Conservation (phyloP, 30 jellyfish, hydroid and myxozoan species). For the Hydractinia echinata region DNA sequence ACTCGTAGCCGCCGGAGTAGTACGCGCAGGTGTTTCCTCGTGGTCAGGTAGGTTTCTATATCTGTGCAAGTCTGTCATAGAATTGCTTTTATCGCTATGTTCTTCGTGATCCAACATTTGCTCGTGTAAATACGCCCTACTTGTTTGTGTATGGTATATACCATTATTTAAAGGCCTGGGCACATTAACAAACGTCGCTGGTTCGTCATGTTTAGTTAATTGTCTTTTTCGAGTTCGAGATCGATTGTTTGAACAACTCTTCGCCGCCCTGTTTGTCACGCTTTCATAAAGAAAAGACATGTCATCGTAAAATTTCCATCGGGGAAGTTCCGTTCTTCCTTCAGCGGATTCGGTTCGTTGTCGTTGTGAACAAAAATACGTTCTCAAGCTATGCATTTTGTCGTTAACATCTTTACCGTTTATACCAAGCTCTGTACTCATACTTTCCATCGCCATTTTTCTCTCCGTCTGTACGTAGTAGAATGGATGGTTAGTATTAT, state of each 20-base stretch:
- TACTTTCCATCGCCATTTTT: constrained; percentile 54
- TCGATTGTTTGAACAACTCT: neutral
- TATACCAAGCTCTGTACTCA: constrained; percentile 43
- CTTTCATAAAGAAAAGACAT: constrained; percentile 52
- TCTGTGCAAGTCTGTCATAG: neutral
- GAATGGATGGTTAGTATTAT: constrained; percentile 52
- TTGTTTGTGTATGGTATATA: neutral
- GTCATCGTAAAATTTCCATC: constrained; percentile 72
- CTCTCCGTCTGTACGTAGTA: constrained; percentile 59
- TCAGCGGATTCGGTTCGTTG: constrained; percentile 54
- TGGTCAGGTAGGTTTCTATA: neutral
- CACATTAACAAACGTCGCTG: neutral
- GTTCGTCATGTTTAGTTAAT: neutral
- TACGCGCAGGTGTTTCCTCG: neutral
- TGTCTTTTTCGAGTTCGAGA: neutral
- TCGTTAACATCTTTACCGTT: constrained; percentile 49
- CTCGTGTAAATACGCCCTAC: neutral
- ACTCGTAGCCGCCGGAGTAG: neutral
- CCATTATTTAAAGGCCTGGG: neutral
- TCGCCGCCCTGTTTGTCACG: constrained; percentile 30
- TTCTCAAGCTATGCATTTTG: constrained; percentile 74
- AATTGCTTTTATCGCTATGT: neutral
- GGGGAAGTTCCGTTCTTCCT: constrained; percentile 29
- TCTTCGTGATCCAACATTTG: neutral
- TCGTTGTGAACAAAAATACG: constrained; percentile 74